Base-by-base conservation (phyloP, 2,888 invertebrate species). In the Calliphora vomitoria region DNA sequence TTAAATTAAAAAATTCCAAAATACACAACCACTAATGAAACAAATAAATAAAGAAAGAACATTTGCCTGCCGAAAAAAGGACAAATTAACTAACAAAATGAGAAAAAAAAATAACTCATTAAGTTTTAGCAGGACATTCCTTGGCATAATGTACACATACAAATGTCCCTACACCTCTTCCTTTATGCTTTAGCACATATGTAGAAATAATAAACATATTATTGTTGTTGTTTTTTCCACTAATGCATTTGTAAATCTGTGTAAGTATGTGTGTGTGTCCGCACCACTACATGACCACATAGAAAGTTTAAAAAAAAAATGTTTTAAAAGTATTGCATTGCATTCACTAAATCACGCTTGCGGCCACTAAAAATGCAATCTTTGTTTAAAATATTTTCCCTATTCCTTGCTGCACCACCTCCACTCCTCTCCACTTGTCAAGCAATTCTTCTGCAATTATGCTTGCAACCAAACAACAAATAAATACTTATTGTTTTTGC, bases 291-390 rank as follows among this genome's bases (percentile, higher is more conserved):
- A 83, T 35, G 35, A 72, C 76, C 75, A 62, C 60, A 82, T 25
- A 38, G 3, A 41, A 62, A 35, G 1, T 44, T 4, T 25, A 18
- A 38, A 18, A 18, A 35, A 68, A 82, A 74, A 88, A 88, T 91
- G 90, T 89, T 44, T 38, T 44, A 90, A 91, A 91, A 92, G 90
- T 91, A 89, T 91, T 92, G 92, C 93, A 91, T 91, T 92, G 92
- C 92, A 92, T 91, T 91, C 92, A 91, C 91, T 87, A 93, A 93
- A 93, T 93, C 92, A 92, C 91, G 92, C 90, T 91, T 91, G 90
- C 90, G 92, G 92, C 91, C 89, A 90, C 89, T 89, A 90, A 90
- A 87, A 91, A 88, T 91, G 91, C 91, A 91, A 89, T 90, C 87
- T 87, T 88, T 86, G 81, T 78, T 86, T 79, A 4, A 75, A 71